These are phyloP conservation scores for Saguinus midas DNA, from an alignment of 2,113 vertebrate species.

Conservation along the genomic window DNA sequence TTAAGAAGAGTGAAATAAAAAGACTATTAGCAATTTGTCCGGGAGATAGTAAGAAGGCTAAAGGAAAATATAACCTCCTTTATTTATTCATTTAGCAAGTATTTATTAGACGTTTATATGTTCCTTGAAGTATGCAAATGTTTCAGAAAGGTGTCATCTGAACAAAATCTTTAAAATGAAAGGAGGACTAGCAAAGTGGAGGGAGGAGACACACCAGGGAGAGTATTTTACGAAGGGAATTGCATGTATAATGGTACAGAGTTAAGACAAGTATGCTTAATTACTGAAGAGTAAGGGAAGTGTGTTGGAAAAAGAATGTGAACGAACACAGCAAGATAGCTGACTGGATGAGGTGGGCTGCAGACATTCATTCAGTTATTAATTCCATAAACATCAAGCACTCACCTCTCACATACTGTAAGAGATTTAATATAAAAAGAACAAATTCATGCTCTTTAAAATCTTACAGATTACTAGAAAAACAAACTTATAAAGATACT, in stretches of 20 bases:
- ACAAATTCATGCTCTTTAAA: not conserved
- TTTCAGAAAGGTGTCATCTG: not conserved
- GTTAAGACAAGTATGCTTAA: not conserved
- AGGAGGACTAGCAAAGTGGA: not conserved
- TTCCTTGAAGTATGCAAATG: not conserved
- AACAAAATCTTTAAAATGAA: not conserved
- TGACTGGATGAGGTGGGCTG: not conserved
- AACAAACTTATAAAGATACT: not conserved
- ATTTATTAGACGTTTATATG: not conserved
- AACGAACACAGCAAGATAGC: not conserved
- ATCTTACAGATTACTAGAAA: not conserved
- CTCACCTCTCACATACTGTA: not conserved
- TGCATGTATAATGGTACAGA: not conserved
- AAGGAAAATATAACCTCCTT: not conserved
- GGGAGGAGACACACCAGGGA: not conserved
- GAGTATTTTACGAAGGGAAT: not conserved
- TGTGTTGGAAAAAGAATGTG: not conserved
- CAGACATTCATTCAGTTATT: not conserved
- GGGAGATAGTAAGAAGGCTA: not conserved
- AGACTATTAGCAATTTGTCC: constrained; percentile 13
- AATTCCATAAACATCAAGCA: not conserved
- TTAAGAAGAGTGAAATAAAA: not conserved
- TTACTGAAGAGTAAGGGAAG: not conserved
- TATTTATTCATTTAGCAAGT: constrained; percentile 27
- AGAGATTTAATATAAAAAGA: not conserved